Conservation (phyloP, 2,797 vertebrate species). For the Emydoidea blandingii region DNA sequence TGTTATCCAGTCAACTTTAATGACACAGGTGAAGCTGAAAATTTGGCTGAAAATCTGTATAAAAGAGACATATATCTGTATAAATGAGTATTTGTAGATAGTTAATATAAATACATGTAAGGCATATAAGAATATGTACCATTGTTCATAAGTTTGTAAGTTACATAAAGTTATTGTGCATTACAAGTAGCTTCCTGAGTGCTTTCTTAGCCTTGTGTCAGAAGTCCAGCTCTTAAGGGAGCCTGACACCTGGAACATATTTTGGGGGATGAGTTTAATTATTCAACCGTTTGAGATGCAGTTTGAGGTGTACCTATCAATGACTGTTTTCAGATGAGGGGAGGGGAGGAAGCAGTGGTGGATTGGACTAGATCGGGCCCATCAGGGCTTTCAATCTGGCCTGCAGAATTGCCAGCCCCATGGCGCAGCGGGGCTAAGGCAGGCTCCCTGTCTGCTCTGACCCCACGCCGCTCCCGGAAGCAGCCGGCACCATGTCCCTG, state of each 20-base stretch:
- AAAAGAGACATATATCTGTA: not conserved
- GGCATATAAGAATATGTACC: not conserved
- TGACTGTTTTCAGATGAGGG: not conserved
- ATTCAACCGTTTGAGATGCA: not conserved
- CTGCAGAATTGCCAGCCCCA: too few relatives aligned
- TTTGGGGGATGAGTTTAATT: not conserved
- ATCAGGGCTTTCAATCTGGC: too few relatives aligned
- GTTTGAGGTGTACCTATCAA: not conserved
- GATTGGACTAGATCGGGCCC: not conserved
- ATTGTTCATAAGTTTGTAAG: not conserved
- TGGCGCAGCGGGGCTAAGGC: too few relatives aligned
- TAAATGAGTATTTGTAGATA: not conserved
- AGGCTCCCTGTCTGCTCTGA: too few relatives aligned
- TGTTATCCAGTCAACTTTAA: not conserved
- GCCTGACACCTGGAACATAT: not conserved
- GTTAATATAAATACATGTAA: not conserved
- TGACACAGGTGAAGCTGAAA: not conserved
- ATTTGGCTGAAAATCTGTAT: not conserved
- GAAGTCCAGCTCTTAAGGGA: not conserved
- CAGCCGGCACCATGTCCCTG: too few relatives aligned
- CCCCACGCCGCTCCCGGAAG: too few relatives aligned
- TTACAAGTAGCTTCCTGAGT: not conserved
- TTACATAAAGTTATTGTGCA: not conserved
- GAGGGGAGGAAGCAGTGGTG: not conserved
- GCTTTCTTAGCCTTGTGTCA: not conserved